A percentile compares a stretch with the other conserved stretches of the same genome.
phyloP scores from a whole-genome alignment of 1,140 invertebrate species.

The Rhyzopertha dominica region DNA sequence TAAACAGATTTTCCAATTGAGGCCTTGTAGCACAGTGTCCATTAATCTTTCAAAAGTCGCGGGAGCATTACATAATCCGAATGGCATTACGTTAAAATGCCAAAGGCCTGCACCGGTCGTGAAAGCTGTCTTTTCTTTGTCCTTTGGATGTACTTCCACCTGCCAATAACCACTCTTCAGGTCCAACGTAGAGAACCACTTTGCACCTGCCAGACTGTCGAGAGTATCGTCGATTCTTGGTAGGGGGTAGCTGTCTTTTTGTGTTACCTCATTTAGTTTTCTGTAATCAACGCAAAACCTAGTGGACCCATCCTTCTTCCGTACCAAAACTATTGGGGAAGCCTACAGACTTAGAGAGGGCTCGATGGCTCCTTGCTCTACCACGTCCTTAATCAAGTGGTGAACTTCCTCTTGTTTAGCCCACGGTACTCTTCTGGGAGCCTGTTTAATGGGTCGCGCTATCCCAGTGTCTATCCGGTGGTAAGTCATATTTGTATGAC shows the following conservation, averaged over 20 bases:
- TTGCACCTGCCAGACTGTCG: conserved; percentile 30
- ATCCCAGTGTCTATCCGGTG: conserved; percentile 19
- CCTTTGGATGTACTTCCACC: conserved; percentile 16
- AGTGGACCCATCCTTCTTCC: conserved; percentile 38
- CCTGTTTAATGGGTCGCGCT: conserved; percentile 10
- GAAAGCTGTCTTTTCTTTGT: conserved; percentile 33
- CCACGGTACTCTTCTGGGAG: conserved; percentile 14
- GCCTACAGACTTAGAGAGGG: conserved; percentile 39
- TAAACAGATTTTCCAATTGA: conserved; percentile 24
- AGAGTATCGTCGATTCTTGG: conserved; percentile 47
- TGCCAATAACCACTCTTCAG: conserved; percentile 28
- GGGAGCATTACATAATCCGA: conserved; percentile 40
- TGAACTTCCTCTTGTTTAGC: conserved; percentile 18
- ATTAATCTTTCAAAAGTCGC: conserved; percentile 29
- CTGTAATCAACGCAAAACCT: conserved; percentile 31
- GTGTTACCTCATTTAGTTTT: conserved; percentile 43
- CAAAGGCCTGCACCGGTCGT: conserved; percentile 26
- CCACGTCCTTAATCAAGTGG: conserved; percentile 19
- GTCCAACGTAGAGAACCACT: conserved; percentile 45
- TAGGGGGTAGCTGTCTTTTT: conserved; percentile 46
- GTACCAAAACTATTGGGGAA: conserved; percentile 44
- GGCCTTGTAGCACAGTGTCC: conserved; percentile 17
- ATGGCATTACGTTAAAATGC: conserved; percentile 40
- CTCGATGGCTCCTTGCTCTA: conserved; percentile 18
- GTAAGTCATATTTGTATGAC: too few species aligned